Percentiles rank a stretch among this genome's conserved stretches.
These are phyloP conservation scores for Diaprepes abbreviatus DNA, from an alignment of 2,888 invertebrate genomes.

Conservation along the genomic window DNA sequence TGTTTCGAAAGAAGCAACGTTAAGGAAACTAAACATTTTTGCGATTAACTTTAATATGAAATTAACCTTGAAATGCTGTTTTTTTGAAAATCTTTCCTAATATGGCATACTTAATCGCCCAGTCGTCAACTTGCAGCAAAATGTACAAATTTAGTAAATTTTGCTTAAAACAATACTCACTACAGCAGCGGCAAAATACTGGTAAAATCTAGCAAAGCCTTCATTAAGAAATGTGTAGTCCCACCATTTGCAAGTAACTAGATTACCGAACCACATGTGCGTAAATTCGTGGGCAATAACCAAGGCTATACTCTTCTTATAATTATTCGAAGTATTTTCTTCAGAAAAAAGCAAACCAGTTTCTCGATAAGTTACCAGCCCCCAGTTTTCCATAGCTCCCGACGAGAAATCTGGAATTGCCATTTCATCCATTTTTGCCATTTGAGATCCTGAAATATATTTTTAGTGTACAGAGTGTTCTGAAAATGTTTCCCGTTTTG, in stretches of 20 bases:
- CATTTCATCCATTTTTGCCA: constrained; percentile 81
- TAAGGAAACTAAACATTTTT: too few species aligned
- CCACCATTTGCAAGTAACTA: constrained; percentile 84
- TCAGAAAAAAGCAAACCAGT: constrained; percentile 71
- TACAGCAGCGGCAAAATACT: constrained; percentile 71
- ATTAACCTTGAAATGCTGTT: too few species aligned
- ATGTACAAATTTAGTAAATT: too few species aligned
- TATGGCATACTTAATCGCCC: too few species aligned
- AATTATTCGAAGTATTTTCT: constrained; percentile 70
- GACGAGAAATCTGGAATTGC: constrained; percentile 87
- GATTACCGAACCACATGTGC: constrained; percentile 88
- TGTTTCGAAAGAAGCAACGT: too few species aligned
- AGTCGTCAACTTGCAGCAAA: too few species aligned
- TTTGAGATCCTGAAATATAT: constrained; percentile 20
- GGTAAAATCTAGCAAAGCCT: constrained; percentile 81
- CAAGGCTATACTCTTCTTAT: constrained; percentile 76
- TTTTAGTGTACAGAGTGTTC: too few species aligned
- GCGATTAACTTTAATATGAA: too few species aligned
- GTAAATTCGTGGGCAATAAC: constrained; percentile 84
- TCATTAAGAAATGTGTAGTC: constrained; percentile 81
- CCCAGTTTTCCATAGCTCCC: constrained; percentile 95
- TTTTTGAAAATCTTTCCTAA: too few species aligned
- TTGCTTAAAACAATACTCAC: too few species aligned
- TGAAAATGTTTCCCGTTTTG: too few species aligned
- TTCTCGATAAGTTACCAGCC: constrained; percentile 85